Evolutionary conservation across 2,888 invertebrate species (phyloP).

Genomic region (Agriopis leucophaearia): DNA sequence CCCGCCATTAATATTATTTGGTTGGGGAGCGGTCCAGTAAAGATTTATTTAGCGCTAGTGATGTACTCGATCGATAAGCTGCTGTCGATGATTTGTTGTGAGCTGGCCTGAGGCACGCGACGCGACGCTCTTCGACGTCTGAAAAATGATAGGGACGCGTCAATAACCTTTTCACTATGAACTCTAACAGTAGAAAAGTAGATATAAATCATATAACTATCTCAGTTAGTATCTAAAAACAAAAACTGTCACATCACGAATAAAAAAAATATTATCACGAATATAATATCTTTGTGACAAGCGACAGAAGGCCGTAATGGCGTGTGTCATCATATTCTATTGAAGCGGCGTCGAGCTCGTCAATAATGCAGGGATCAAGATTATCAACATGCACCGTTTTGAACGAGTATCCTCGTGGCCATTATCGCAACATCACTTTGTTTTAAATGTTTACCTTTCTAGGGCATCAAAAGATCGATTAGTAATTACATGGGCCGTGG

Average conservation of each 20-base stretch:
- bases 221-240: conserved; percentile 62
- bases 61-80: conserved; percentile 79
- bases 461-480: conserved; percentile 71
- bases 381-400: conserved; percentile 81
- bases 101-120: conserved; percentile 70
- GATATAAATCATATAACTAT: conserved; percentile 48
- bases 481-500: conserved; percentile 57
- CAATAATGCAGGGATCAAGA: conserved; percentile 81
- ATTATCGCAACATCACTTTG: conserved; percentile 78
- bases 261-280: conserved; percentile 64
- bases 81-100: conserved; percentile 76
- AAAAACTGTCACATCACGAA: conserved; percentile 70
- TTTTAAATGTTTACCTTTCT: conserved; percentile 73
- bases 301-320: conserved; percentile 71
- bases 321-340: conserved; percentile 82
- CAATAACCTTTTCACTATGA: conserved; percentile 47
- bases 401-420: conserved; percentile 65
- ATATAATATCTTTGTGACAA: conserved; percentile 73
- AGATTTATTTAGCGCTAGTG: conserved; percentile 79
- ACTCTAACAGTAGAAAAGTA: conserved; percentile 34
- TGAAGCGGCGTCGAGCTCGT: conserved; percentile 68
- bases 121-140: conserved; percentile 64
- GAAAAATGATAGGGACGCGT: conserved; percentile 50
- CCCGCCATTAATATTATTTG: conserved; percentile 75
- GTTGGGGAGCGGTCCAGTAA: conserved; percentile 66